Percentiles rank a stretch among this genome's conserved stretches.
Evolutionary conservation across 2,888 invertebrate species (phyloP).

Genomic region (Perithous albicinctus): DNA sequence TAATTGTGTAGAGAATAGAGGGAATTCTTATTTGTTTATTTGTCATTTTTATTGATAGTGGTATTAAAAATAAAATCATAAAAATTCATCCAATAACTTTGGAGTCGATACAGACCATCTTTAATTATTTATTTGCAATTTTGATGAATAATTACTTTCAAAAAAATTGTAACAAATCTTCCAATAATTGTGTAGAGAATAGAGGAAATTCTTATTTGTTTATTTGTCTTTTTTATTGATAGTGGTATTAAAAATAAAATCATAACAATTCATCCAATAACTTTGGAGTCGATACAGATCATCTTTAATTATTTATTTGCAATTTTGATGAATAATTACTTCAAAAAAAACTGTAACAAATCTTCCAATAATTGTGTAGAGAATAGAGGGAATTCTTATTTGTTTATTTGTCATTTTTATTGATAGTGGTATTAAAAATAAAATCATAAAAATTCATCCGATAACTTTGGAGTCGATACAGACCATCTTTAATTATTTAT

Average conservation of each 20-base stretch:
- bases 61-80: neutral
- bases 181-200: neutral
- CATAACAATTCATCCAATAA: neutral
- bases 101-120: no score
- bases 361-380: neutral
- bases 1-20: neutral
- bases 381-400: no score
- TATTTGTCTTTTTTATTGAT: neutral
- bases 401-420: neutral
- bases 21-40: no score
- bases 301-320: no score
- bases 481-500: no score
- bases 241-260: neutral
- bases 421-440: neutral
- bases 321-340: no score
- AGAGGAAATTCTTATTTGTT: no score
- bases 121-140: no score
- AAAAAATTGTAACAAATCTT: neutral
- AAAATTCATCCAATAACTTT: neutral
- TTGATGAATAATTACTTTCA: no score
- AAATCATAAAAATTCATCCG: neutral
- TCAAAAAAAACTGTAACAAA: neutral
- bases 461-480: no score
- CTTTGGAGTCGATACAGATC: no score
- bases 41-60: neutral